Conservation (phyloP, 2,113 vertebrate species). For the Platycercus adscitus region DNA sequence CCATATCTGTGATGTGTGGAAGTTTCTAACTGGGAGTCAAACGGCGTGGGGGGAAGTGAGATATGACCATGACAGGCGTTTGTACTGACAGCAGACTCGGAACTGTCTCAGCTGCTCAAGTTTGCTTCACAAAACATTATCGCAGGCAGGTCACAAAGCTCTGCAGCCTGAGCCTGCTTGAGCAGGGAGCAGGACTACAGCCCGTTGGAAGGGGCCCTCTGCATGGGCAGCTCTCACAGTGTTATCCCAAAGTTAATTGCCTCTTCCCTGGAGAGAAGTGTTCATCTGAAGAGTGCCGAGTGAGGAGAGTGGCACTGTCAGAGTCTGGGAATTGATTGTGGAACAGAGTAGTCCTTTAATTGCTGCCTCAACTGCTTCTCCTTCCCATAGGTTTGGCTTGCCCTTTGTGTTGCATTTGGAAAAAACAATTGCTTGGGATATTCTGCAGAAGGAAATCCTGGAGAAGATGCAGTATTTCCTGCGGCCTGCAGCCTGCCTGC, state of each 20-base stretch:
- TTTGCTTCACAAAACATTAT: background rate
- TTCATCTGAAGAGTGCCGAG: background rate
- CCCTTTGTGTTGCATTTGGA: conserved; percentile 96
- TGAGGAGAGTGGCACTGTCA: background rate
- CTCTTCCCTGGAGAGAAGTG: background rate
- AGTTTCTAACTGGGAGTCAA: background rate
- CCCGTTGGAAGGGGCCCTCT: fast-evolving
- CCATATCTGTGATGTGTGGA: background rate
- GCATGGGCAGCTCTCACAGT: fast-evolving
- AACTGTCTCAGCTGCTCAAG: background rate
- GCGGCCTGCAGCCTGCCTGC: conserved; percentile 91
- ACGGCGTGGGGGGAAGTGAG: background rate
- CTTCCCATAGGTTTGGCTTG: conserved; percentile 86
- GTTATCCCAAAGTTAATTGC: background rate
- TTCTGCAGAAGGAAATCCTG: conserved; percentile 95
- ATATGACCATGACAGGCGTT: background rate
- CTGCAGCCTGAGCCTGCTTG: background rate
- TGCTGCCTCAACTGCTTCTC: background rate
- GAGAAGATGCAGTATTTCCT: conserved; percentile 98
- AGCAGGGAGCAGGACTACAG: background rate
- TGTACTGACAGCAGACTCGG: fast-evolving
- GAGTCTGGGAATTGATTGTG: background rate
- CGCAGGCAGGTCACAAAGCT: background rate
- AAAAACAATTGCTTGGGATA: conserved; percentile 93
- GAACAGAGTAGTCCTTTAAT: background rate